Evolutionary conservation across 2,797 vertebrate genomes (phyloP), one percentile per base, ranked within the genome.

Genomic region (Coilia nasus): DNA sequence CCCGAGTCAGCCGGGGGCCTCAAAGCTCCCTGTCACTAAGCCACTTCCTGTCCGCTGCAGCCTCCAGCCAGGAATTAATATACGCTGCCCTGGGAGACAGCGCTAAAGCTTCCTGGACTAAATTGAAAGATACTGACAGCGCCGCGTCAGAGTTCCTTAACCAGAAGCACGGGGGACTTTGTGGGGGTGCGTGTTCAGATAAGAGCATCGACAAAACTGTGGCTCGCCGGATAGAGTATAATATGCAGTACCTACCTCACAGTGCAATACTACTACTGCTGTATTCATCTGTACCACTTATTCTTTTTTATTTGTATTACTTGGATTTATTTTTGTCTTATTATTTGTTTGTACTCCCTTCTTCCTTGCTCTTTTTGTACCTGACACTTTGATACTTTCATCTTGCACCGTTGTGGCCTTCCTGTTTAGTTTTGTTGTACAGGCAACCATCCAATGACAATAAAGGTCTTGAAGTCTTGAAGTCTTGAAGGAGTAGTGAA

Each of bases 81-180:
- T 54, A 41, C 62, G 41, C 81, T 25, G 41, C 54, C 84, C 84
- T 21, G 75, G 82, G 84, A 64, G 85, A 85, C 84, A 25, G 25
- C 78, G 54, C 81, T 83, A 87, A 85, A 80, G 85, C 62, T 87
- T 83, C 78, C 84, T 81, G 86, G 59, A 78, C 84, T 87, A 87
- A 85, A 75, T 80, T 81, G 78, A 41, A 59, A 54, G 82, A 87
- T 81, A 60, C 41, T 78, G 71, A 78, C 71, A 41, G 41, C 1
- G 35, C 71, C 9, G 17, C 21, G 71, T 54, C 71, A 41, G 5
- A 15, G 25, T 6, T 14, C 31, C 28, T 31, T 71, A 17, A 64
- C 62, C 62, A 28, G 84, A 9, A 81, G 62, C 23, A 14, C 62
- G 4, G 59, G 64, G 64, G 64, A 31, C 28, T 71, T 71, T 15